A percentile compares a stretch with the other conserved stretches of the same genome.
Conservation (phyloP, 2,888 invertebrate genomes). For the Epirrhoe alternata region DNA sequence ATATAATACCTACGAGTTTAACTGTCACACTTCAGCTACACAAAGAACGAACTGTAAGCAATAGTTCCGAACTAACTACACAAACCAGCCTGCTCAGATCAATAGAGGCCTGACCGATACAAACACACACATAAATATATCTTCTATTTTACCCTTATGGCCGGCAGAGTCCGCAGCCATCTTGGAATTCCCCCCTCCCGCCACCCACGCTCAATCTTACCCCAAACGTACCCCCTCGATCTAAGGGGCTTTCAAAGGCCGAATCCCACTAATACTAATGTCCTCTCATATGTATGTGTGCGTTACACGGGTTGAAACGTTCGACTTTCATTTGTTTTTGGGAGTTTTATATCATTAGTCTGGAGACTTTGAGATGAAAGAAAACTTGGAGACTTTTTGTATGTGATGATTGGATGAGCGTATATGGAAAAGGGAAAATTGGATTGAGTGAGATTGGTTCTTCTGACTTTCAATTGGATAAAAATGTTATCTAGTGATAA, state of each 20-base stretch:
- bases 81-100: constrained; percentile 54
- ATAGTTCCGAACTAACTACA: constrained; percentile 7
- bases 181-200: constrained; percentile 73
- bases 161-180: constrained; percentile 82
- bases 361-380: constrained; percentile 15
- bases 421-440: not conserved
- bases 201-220: constrained; percentile 81
- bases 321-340: constrained; percentile 48
- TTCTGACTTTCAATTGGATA: not conserved
- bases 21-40: no score
- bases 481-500: no score
- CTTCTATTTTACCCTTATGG: constrained; percentile 84
- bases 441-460: not conserved
- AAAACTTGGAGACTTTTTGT: not conserved
- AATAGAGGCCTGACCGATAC: constrained; percentile 78
- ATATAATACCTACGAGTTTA: no score
- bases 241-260: constrained; percentile 82
- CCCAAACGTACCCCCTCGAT: constrained; percentile 81
- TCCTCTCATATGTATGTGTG: constrained; percentile 60
- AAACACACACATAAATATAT: constrained; percentile 75
- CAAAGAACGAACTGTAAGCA: not conserved
- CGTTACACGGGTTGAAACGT: constrained; percentile 38
- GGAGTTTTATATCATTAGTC: constrained; percentile 29
- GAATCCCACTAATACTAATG: constrained; percentile 84
- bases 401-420: not conserved